These are phyloP conservation scores for Halocaridina rubra DNA, from an alignment of 2,888 invertebrate genomes.

Conservation along the genomic window DNA sequence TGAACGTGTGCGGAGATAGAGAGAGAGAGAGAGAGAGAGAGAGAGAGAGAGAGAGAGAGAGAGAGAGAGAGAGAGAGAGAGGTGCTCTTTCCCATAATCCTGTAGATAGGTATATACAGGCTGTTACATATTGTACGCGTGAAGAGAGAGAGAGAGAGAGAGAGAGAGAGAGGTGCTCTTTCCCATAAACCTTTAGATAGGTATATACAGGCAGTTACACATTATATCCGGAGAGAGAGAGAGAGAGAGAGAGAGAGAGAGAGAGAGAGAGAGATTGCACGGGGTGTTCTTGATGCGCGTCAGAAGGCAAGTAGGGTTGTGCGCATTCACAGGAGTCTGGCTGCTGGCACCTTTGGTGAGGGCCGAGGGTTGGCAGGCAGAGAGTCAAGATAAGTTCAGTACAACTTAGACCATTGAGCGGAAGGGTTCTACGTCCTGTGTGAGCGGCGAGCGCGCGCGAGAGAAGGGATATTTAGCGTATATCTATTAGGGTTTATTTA, in stretches of 20 bases:
- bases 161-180: neutral
- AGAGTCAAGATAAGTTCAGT: no score
- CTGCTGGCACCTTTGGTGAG: no score
- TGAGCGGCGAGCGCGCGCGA: neutral
- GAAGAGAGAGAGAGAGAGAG: neutral
- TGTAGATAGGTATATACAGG: neutral
- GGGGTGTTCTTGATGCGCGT: neutral
- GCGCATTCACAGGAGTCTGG: no score
- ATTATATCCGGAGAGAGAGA: no score
- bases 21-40: neutral
- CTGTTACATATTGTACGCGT: neutral
- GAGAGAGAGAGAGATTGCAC: neutral
- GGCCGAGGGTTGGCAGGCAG: no score
- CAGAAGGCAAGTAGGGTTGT: no score
- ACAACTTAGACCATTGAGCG: no score
- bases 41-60: constrained; percentile 2
- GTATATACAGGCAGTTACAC: neutral
- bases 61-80: neutral
- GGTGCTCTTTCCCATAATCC: neutral
- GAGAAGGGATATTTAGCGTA: neutral
- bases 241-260: neutral
- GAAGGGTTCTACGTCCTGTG: no score
- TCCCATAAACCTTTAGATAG: neutral
- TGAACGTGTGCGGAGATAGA: neutral
- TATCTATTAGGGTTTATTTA: neutral